Base-by-base conservation (phyloP, 2,888 invertebrate genomes). In the Ferdinandea cuprea region DNA sequence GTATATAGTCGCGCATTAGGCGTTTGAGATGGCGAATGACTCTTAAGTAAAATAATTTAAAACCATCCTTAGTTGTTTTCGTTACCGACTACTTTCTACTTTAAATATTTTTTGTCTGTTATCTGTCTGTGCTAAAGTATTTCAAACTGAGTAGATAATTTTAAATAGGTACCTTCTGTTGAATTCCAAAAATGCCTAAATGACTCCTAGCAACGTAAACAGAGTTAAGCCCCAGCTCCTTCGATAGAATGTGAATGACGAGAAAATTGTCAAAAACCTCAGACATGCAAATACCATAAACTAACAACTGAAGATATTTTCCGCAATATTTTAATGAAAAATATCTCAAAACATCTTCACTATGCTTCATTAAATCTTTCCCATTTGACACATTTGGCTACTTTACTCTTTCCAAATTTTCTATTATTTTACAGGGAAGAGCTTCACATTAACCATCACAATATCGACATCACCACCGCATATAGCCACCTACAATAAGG, bases 391-490 rank as follows among this genome's bases (percentile, higher is more conserved):
- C 63, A 74, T 61, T 59, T 68, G 37, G 21, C 44, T 48, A 72
- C 72, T 80, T 56, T 52, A 71, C 56, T 44, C 58, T 58, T 11
- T 30, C 8, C 9, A 15, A 0, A 3, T n/a, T 40, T 50, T 32
- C 21, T 15, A 28, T 44, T 66, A 40, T 80, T 86, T 87, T 88
- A 87, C 94, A 99, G 99, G 99, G 88, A 99, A 99, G 92, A 98
- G 98, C 89, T 99, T 99, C 92, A 97, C 98, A 76, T 92, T 99
- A 90, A 98, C 98, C 89, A 99, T 99, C 92, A 97, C 97, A 83
- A 94, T 99, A 86, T 96, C 96, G 87, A 96, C 98, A 87, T 94
- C 95, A 87, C 99, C 99, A 65, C 97, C 98, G n/a, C 98, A 98
- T 92, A 96, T 99, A 85, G 96, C 98, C 79, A 97, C 98, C 13